These are phyloP conservation scores for Tachuris rubrigastra DNA, from an alignment of 2,113 vertebrate genomes.

Conservation along the genomic window DNA sequence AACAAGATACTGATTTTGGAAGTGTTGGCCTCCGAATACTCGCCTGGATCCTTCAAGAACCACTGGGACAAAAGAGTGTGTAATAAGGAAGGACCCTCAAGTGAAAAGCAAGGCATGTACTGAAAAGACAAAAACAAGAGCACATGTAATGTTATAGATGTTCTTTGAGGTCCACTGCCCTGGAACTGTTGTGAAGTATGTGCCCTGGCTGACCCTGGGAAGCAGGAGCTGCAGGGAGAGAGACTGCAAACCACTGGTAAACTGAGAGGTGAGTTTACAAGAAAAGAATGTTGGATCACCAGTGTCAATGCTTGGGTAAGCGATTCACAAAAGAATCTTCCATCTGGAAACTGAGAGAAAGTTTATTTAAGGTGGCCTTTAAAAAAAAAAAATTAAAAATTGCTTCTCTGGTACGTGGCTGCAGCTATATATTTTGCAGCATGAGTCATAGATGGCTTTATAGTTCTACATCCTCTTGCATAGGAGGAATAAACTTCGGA, in stretches of 20 bases:
- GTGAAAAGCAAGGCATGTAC: neutral
- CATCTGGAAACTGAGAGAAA: conserved; percentile 43
- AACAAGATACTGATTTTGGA: neutral
- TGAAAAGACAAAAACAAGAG: neutral
- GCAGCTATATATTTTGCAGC: conserved; percentile 66
- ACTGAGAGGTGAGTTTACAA: conserved; percentile 38
- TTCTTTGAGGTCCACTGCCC: neutral
- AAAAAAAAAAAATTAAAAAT: neutral
- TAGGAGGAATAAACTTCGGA: conserved; percentile 72
- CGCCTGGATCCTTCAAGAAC: neutral
- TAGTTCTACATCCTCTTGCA: conserved; percentile 67
- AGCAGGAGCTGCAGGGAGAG: conserved; percentile 31
- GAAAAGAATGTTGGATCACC: conserved; percentile 54
- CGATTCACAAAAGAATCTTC: conserved; percentile 47
- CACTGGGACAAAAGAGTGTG: neutral
- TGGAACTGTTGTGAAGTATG: neutral
- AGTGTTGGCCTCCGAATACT: neutral
- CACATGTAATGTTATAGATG: neutral
- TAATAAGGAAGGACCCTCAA: neutral
- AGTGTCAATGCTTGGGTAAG: conserved; percentile 37
- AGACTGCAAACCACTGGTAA: conserved; percentile 44
- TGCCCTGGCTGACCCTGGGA: neutral
- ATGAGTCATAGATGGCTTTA: conserved; percentile 77
- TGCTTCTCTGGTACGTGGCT: conserved; percentile 29
- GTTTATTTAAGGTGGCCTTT: conserved; percentile 52